These are phyloP conservation scores for Natrix natrix DNA, from an alignment of 2,797 vertebrate genomes.

Conservation along the genomic window DNA sequence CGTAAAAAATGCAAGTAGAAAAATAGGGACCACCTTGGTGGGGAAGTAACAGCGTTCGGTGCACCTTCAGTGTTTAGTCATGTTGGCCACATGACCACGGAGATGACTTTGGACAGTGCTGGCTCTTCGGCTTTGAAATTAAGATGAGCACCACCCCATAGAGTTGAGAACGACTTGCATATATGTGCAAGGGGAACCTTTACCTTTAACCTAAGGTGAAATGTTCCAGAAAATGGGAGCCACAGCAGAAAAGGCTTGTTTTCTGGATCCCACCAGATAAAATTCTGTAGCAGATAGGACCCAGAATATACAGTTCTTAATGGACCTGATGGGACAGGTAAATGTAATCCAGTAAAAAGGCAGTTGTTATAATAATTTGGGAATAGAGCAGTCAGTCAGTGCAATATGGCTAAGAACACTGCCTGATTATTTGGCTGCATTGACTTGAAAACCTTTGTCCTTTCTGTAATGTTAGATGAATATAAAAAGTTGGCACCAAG, in stretches of 20 bases:
- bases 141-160: too few relatives aligned
- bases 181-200: too few relatives aligned
- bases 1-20: too few relatives aligned
- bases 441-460: not conserved
- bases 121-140: too few relatives aligned
- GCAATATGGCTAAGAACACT: not conserved
- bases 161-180: too few relatives aligned
- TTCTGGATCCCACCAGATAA: not conserved
- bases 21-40: too few relatives aligned
- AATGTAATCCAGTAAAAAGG: not conserved
- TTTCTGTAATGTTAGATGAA: not conserved
- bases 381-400: not conserved
- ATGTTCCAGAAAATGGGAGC: not conserved
- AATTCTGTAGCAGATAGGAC: not conserved
- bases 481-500: not conserved
- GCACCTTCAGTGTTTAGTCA: too few relatives aligned
- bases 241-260: not conserved
- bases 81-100: too few relatives aligned
- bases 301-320: not conserved
- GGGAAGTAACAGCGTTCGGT: too few relatives aligned
- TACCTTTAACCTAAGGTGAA: not conserved
- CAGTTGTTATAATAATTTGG: not conserved
- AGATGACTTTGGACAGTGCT: too few relatives aligned
- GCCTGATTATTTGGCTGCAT: not conserved
- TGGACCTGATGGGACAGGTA: not conserved